These are phyloP conservation scores for Drosophila ochracea DNA, from an alignment of 2,888 invertebrate genomes.

Conservation along the genomic window DNA sequence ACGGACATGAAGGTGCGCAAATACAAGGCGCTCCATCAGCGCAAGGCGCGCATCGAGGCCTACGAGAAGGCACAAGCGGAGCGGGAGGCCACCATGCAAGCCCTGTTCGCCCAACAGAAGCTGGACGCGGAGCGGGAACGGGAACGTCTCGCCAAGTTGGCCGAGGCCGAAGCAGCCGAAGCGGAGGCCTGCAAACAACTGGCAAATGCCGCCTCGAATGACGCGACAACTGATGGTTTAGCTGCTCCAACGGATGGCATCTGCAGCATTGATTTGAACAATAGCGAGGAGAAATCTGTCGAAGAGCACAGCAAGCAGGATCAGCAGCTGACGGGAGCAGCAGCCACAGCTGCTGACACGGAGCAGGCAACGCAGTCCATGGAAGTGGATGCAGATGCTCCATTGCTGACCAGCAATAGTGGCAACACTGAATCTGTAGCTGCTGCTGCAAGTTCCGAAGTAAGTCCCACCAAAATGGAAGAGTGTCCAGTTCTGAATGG, in stretches of 20 bases:
- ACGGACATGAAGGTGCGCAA: slow-evolving; percentile 97
- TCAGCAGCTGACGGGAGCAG: slow-evolving; percentile 15
- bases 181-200: slow-evolving; percentile 53
- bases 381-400: slow-evolving; percentile 75
- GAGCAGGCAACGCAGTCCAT: slow-evolving; percentile 60
- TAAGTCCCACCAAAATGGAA: slow-evolving; percentile 42
- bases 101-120: slow-evolving; percentile 81
- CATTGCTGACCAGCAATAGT: slow-evolving; percentile 4
- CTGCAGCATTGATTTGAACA: slow-evolving; percentile 10
- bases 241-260: background rate
- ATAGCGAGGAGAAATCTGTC: slow-evolving; percentile 27
- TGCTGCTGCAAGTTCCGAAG: slow-evolving; percentile 3
- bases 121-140: slow-evolving; percentile 85
- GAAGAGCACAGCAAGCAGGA: slow-evolving; percentile 20
- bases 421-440: slow-evolving; percentile 13
- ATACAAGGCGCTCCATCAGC: slow-evolving; percentile 90
- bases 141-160: slow-evolving; percentile 69
- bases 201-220: slow-evolving; percentile 40
- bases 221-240: slow-evolving; percentile 1
- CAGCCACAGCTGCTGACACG: slow-evolving; percentile 24
- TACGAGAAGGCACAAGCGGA: slow-evolving; percentile 87
- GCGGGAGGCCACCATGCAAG: slow-evolving; percentile 83
- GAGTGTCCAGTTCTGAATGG: slow-evolving; percentile 53
- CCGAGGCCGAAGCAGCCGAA: slow-evolving; percentile 71
- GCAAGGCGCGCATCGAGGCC: slow-evolving; percentile 91